These are phyloP conservation scores for Epistrophe grossulariae DNA, from an alignment of 2,888 invertebrate genomes.

Conservation along the genomic window DNA sequence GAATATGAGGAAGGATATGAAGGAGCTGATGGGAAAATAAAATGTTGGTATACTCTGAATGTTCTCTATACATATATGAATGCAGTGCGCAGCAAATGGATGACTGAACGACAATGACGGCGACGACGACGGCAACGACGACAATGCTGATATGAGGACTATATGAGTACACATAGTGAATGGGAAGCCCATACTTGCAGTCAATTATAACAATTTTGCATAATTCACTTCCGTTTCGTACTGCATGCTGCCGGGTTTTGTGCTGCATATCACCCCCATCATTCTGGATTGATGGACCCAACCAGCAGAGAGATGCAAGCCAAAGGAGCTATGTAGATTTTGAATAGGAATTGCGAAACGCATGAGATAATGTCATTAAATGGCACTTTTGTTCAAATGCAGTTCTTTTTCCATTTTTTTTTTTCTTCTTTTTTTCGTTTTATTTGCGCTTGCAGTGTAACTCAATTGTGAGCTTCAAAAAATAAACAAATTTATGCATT, in stretches of 20 bases:
- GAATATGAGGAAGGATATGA: constrained; percentile 28
- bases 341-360: constrained; percentile 52
- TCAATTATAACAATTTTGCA: constrained; percentile 67
- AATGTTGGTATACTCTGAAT: constrained; percentile 1
- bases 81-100: constrained; percentile 26
- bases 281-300: neutral
- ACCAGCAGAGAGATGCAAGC: constrained; percentile 9
- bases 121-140: neutral
- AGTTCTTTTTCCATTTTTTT: neutral
- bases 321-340: constrained; percentile 5
- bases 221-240: constrained; percentile 57
- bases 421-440: neutral
- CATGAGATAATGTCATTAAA: constrained; percentile 61
- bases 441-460: constrained; percentile 45
- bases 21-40: constrained; percentile 1
- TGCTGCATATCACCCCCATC: neutral
- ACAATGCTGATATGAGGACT: neutral
- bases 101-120: constrained; percentile 25
- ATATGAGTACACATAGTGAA: neutral
- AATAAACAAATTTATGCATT: constrained; percentile 54
- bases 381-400: constrained; percentile 38
- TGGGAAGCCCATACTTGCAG: constrained; percentile 40
- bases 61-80: constrained; percentile 20
- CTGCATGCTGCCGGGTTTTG: constrained; percentile 10
- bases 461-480: constrained; percentile 48